phyloP scores from a whole-genome alignment of 2,888 invertebrate genomes.

The Hyppa rectilinea region DNA sequence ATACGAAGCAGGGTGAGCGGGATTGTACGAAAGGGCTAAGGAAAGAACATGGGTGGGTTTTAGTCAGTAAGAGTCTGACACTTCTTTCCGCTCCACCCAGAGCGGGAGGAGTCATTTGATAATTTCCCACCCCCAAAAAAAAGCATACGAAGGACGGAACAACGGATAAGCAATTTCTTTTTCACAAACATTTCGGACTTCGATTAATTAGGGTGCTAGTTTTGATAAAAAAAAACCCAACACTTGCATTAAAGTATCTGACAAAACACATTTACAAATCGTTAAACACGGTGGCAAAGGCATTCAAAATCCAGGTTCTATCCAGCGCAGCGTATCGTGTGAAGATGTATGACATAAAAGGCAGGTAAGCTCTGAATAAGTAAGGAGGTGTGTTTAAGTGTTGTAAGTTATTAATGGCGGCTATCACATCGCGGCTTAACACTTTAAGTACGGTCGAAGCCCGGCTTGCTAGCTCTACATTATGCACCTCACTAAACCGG shows the following conservation, averaged over 20 bases:
- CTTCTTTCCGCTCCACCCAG: too few species aligned
- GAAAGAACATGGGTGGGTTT: too few species aligned
- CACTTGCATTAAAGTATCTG: background rate
- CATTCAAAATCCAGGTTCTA: constrained; percentile 43
- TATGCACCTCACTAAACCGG: constrained; percentile 76
- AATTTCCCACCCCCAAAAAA: too few species aligned
- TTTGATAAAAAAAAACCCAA: background rate
- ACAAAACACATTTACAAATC: constrained; percentile 11
- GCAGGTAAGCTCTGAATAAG: constrained; percentile 76
- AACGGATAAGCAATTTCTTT: background rate
- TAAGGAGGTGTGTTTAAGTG: constrained; percentile 74
- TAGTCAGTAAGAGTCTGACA: too few species aligned
- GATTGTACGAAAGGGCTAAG: too few species aligned
- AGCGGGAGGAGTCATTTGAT: too few species aligned
- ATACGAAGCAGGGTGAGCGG: too few species aligned
- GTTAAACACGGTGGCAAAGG: constrained; percentile 16
- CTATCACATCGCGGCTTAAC: constrained; percentile 81
- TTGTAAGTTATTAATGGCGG: constrained; percentile 82
- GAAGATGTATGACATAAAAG: constrained; percentile 67
- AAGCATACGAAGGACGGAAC: background rate
- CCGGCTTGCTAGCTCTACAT: constrained; percentile 71
- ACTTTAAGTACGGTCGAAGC: constrained; percentile 83
- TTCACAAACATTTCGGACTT: background rate
- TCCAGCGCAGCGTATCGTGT: constrained; percentile 45
- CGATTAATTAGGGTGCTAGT: too few species aligned